Conservation (phyloP, 2,113 vertebrate genomes). For the Eolophus roseicapilla region DNA sequence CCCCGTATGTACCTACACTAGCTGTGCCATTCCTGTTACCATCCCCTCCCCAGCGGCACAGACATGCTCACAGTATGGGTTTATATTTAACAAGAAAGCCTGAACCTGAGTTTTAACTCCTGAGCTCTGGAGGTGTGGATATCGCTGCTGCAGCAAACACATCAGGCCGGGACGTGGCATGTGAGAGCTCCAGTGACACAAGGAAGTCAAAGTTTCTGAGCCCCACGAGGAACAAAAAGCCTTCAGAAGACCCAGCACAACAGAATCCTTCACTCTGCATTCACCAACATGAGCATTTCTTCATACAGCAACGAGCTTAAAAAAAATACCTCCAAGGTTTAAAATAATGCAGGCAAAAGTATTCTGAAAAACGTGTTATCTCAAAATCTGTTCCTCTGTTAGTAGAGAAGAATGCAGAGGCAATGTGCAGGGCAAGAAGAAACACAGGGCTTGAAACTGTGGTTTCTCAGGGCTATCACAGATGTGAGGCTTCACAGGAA, state of each 20-base stretch:
- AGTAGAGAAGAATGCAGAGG: background rate
- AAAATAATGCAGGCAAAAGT: background rate
- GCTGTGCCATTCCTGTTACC: background rate
- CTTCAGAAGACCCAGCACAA: background rate
- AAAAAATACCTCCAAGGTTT: background rate
- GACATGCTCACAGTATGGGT: background rate
- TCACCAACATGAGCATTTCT: background rate
- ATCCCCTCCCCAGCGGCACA: background rate
- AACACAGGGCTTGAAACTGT: background rate
- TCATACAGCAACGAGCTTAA: background rate
- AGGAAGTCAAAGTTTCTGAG: background rate
- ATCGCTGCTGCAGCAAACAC: background rate
- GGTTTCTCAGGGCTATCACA: constrained; percentile 22
- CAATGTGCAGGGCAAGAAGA: background rate
- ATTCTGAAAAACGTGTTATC: background rate
- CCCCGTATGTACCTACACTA: background rate
- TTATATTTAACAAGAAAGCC: background rate
- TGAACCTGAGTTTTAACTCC: background rate
- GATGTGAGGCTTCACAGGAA: constrained; percentile 48
- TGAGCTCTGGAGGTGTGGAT: background rate
- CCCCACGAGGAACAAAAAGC: background rate
- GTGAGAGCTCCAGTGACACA: background rate
- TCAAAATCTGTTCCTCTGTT: background rate
- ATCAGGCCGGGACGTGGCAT: background rate
- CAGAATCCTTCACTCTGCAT: background rate